A percentile compares a stretch with the other conserved stretches of the same genome.
Conservation (phyloP, 2,113 vertebrate species). For the Trichechus manatus region DNA sequence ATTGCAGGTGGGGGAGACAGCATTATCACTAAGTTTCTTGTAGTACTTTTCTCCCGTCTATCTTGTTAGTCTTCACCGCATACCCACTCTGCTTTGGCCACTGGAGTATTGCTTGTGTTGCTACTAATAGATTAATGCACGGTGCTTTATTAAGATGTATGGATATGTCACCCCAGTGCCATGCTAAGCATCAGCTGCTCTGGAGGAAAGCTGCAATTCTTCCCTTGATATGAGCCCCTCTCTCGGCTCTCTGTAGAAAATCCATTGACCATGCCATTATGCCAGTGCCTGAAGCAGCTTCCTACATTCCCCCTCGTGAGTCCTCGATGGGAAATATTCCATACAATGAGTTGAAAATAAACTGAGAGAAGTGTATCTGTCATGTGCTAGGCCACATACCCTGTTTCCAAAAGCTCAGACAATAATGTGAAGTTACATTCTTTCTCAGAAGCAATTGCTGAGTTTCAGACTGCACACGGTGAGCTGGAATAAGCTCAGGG, state of each 20-base stretch:
- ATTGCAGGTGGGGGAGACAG: neutral
- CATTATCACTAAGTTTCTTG: neutral
- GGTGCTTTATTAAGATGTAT: constrained; percentile 81
- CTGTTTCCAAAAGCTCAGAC: constrained; percentile 60
- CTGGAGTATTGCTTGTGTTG: constrained; percentile 43
- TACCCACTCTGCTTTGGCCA: constrained; percentile 50
- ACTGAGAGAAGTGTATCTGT: constrained; percentile 63
- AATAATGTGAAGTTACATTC: constrained; percentile 58
- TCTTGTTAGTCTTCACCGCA: constrained; percentile 44
- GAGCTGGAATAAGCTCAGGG: neutral
- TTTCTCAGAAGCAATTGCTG: constrained; percentile 66
- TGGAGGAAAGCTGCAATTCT: constrained; percentile 34
- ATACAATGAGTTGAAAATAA: constrained; percentile 74
- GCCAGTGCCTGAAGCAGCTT: constrained; percentile 15
- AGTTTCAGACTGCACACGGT: neutral
- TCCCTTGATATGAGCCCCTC: neutral
- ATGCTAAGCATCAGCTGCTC: constrained; percentile 56
- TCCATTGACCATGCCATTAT: constrained; percentile 46
- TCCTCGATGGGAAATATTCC: constrained; percentile 65
- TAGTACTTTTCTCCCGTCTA: neutral
- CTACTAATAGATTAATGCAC: constrained; percentile 53
- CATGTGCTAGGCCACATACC: constrained; percentile 20
- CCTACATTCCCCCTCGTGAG: constrained; percentile 17
- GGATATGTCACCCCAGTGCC: constrained; percentile 66
- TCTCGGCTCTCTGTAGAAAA: constrained; percentile 51